phyloP scores from a whole-genome alignment of 2,797 vertebrate genomes.

The Pangasius djambal region DNA sequence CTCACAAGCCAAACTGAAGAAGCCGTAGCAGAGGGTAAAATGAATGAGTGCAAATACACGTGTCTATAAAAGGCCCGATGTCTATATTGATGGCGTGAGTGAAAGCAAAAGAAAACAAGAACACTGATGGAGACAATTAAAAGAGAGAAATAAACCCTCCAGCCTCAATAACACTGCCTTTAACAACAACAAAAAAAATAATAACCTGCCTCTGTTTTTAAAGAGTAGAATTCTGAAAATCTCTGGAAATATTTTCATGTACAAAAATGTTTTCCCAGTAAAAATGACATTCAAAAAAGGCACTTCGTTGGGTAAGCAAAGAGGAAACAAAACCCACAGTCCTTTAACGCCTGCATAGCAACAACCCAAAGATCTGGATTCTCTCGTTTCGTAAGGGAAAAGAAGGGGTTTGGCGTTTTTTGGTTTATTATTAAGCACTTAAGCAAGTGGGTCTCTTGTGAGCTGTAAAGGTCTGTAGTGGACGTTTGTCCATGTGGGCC shows the following conservation, averaged over 20 bases:
- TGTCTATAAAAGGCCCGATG: conserved; percentile 67
- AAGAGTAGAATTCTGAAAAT: conserved; percentile 87
- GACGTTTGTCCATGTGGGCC: conserved; percentile 3
- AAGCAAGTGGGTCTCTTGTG: conserved; percentile 45
- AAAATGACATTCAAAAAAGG: conserved; percentile 98
- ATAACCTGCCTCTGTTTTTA: conserved; percentile 76
- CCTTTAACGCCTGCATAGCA: conserved; percentile 89
- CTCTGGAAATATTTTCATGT: conserved; percentile 86
- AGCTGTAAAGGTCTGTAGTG: conserved; percentile 70
- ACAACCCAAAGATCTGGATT: conserved; percentile 73
- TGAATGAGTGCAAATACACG: conserved; percentile 54
- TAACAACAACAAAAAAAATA: conserved; percentile 72
- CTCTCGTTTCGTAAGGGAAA: conserved; percentile 69
- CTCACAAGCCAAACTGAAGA: not conserved
- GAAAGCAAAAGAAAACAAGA: conserved; percentile 61
- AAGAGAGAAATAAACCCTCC: conserved; percentile 50
- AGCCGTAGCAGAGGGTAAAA: conserved; percentile 37
- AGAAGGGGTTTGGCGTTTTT: conserved; percentile 59
- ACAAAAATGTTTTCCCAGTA: conserved; percentile 88
- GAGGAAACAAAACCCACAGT: conserved; percentile 77
- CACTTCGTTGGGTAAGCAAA: conserved; percentile 91
- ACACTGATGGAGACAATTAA: conserved; percentile 58
- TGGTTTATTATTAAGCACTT: conserved; percentile 79
- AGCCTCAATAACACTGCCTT: conserved; percentile 70
- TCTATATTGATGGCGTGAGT: conserved; percentile 75